These are phyloP conservation scores for Falco cherrug DNA, from an alignment of 2,797 vertebrate genomes.

Conservation along the genomic window DNA sequence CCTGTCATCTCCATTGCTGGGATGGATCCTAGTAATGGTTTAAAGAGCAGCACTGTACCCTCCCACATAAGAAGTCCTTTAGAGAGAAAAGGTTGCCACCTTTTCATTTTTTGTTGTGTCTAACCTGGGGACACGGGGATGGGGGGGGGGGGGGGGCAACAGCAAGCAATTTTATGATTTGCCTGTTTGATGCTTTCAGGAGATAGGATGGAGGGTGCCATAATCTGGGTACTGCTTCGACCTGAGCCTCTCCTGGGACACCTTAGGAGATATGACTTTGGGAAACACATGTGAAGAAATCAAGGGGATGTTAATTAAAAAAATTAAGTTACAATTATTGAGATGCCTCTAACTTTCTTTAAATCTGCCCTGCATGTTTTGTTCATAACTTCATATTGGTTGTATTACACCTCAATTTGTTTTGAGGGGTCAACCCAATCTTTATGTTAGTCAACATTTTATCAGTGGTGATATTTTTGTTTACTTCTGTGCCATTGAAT, in stretches of 20 bases:
- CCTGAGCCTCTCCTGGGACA: not conserved
- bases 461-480: not conserved
- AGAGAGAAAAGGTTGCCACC: not conserved
- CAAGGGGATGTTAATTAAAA: not conserved
- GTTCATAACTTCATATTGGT: not conserved
- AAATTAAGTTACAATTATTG: not conserved
- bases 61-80: not conserved
- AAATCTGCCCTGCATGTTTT: not conserved
- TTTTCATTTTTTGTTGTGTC: not conserved
- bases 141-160: too few relatives aligned
- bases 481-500: not conserved
- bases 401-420: not conserved
- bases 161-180: not conserved
- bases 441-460: not conserved
- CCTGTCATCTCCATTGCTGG: not conserved
- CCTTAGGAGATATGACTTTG: not conserved
- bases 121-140: too few relatives aligned
- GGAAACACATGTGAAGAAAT: not conserved
- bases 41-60: not conserved
- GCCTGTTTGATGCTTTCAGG: not conserved
- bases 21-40: not conserved
- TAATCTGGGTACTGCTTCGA: not conserved
- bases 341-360: not conserved
- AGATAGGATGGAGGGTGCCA: not conserved
- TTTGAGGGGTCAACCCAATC: fast-evolving